Percentiles rank a stretch among this genome's conserved stretches.
phyloP scores from a whole-genome alignment of 2,888 invertebrate species.

The Cataglyphis livida region DNA sequence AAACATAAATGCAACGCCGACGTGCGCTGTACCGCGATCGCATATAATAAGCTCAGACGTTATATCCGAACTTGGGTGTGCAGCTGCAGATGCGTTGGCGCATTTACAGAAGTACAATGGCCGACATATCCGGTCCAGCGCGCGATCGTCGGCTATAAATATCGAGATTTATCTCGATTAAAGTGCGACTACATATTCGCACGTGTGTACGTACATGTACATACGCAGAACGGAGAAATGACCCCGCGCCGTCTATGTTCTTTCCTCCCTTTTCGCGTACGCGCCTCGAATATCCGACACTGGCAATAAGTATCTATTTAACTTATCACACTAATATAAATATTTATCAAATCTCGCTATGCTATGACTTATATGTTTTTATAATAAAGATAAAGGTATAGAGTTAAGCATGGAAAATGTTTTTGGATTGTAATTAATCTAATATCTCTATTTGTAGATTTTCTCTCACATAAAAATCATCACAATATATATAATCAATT shows the following conservation, averaged over 20 bases:
- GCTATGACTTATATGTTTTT: not conserved
- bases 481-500: not conserved
- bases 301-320: not conserved
- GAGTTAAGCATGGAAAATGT: not conserved
- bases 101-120: constrained; percentile 77
- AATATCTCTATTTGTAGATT: not conserved
- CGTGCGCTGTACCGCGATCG: constrained; percentile 60
- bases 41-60: constrained; percentile 73
- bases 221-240: constrained; percentile 53
- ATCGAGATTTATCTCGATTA: constrained; percentile 79
- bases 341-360: not conserved
- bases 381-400: not conserved
- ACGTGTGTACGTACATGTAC: not conserved
- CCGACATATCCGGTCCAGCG: constrained; percentile 71
- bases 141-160: constrained; percentile 78
- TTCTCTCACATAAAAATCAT: not conserved
- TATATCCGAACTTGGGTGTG: constrained; percentile 59
- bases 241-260: constrained; percentile 22
- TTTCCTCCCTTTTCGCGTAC: constrained; percentile 31
- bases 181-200: constrained; percentile 67
- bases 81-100: constrained; percentile 74
- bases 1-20: constrained; percentile 63
- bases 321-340: not conserved
- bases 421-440: not conserved
- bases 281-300: not conserved